These are phyloP conservation scores for Clarias platycephalus DNA, from an alignment of 2,797 vertebrate species.

Conservation along the genomic window DNA sequence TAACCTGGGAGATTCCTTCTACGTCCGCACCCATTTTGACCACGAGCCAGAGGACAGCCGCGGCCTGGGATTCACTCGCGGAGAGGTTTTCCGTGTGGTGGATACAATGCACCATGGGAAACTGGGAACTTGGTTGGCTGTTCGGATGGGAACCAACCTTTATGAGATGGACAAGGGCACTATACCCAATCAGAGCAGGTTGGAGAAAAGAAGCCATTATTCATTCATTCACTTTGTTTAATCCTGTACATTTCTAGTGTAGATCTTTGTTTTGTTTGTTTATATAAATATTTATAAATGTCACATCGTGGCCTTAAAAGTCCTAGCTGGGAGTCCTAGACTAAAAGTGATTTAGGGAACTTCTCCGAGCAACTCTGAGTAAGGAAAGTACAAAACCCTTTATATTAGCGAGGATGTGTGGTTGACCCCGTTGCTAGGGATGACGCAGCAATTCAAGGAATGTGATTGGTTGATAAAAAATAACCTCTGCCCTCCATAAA, in stretches of 20 bases:
- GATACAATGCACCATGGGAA: constrained; percentile 89
- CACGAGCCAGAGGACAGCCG: constrained; percentile 78
- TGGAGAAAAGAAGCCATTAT: constrained; percentile 18
- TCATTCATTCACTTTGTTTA: neutral
- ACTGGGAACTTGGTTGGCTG: constrained; percentile 85
- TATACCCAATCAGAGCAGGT: constrained; percentile 90
- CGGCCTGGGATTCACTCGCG: constrained; percentile 85
- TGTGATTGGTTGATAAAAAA: no score
- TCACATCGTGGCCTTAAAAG: no score
- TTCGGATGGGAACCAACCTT: constrained; percentile 88
- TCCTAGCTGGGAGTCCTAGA: no score
- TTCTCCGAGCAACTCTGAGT: no score
- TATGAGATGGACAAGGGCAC: constrained; percentile 88
- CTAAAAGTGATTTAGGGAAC: no score
- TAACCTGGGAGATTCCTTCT: constrained; percentile 89
- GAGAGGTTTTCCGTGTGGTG: constrained; percentile 91
- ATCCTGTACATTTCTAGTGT: neutral
- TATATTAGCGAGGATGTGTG: no score
- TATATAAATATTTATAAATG: neutral
- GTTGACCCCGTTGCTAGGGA: no score
- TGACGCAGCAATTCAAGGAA: no score
- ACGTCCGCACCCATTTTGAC: constrained; percentile 93
- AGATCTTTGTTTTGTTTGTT: neutral
- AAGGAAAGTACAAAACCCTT: no score
- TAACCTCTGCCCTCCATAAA: no score